Evolutionary conservation across 2,888 invertebrate genomes (phyloP), one percentile per base, ranked within the genome.

Genomic region (Drosophila recens): DNA sequence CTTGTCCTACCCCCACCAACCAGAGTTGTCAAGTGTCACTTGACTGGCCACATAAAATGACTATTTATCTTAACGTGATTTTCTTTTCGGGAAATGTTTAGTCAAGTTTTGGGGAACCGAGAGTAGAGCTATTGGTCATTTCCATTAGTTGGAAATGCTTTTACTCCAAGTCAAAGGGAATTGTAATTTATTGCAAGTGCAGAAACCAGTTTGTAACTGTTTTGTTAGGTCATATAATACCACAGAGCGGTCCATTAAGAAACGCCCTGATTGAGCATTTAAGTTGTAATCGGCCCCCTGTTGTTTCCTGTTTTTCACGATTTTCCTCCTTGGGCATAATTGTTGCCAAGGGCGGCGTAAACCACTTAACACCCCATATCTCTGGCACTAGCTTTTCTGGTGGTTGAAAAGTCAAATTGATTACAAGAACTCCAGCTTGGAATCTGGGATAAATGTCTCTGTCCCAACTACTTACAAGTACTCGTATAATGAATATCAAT

Each of bases 401-500:
- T 88, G 87, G 84, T 83, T 81, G 76, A 51, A 70, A 76, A 81
- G 72, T 71, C 72, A 75, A 69, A 70, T 57, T 65, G 49, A 67
- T 59, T 43, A 46, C 52, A 52, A 15, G 43, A 30, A 46, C 33
- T 53, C 13, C 38, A 5, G 51, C 17, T 45, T 15, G 10, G 43
- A 48, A 49, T 54, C 59, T 40, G 51, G 34, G 61, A 46, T 42
- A 36, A 72, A 51, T 64, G 48, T 40, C 23, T 40, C 33, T 23
- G 17, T 27, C 4, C 48, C 10, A 17, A 17, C 4, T n/a, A 23
- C 23, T 23, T 23, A 23, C 53, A 9, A 46, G 70, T 76, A 71
- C 79, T 63, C 34, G 81, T 77, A 74, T 82, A 91, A 91, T 91
- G 90, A 90, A 91, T 91, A 90, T 89, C 88, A 90, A 91, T 91